Evolutionary conservation across 1,140 invertebrate genomes (phyloP), one percentile per base, ranked within the genome.

Genomic region (Magallana angulata): DNA sequence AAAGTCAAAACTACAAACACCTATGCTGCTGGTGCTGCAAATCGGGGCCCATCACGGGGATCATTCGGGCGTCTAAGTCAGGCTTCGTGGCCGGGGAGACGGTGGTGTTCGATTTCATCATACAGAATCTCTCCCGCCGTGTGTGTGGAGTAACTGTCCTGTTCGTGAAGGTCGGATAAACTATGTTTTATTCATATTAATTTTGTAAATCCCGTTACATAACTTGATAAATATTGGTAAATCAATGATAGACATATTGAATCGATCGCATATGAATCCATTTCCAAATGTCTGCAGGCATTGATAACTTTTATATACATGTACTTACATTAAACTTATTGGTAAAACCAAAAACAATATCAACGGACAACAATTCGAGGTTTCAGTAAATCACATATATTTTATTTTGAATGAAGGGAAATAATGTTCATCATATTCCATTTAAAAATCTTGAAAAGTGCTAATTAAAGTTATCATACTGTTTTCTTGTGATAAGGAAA

Each of bases 1-100:
- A 76, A 76, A 76, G 24, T 76, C 68, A 76, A 24, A 76, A 76
- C 14, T 76, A 12, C 68, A 76, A 76, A 30, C 36, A 76, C 24
- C 18, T 76, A 1, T 76, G 68, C 14, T 76, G 68, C 14, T 76
- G 68, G 68, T 76, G 68, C 68, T 76, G 68, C 24, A 76, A 76
- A 30, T 76, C 68, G 2, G 68, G 68, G 36, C 68, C 68, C 9
- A 76, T 76, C 7, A 76, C 68, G 3, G 68, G 68, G 18, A 30
- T 76, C 14, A 18, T 76, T 8, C 24, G 68, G 36, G 36, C 24
- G 8, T 76, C 18, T 12, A 76, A 36, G 24, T 30, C 68, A 1
- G 68, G 68, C 9, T 76, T 30, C 30, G 68, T 76, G 8, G 11
- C 68, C 2, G 68, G 68, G 24, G 68, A 76, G 12, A 12, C 68